Conservation (phyloP, 2,888 invertebrate species). For the Lasius fuliginosus region DNA sequence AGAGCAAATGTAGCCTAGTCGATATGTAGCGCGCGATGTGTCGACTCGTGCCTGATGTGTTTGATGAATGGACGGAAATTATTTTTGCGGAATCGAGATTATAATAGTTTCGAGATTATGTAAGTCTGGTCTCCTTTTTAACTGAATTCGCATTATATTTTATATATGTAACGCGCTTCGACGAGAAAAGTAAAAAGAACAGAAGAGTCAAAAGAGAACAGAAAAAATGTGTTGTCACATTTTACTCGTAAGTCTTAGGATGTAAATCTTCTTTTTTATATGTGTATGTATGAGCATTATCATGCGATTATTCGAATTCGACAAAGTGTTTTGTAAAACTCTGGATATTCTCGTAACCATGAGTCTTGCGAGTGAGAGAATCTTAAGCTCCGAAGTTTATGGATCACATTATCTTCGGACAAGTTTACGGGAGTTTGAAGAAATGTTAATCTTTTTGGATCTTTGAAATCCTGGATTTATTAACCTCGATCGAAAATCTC, state of each 20-base stretch:
- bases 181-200: not conserved
- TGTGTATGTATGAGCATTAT: not conserved
- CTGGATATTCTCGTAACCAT: constrained; percentile 9
- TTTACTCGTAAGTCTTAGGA: not conserved
- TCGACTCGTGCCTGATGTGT: not conserved
- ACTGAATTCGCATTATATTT: not conserved
- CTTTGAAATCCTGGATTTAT: constrained; percentile 36
- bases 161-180: not conserved
- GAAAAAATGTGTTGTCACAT: not conserved
- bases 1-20: constrained; percentile 20
- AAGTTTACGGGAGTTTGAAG: not conserved
- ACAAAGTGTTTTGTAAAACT: not conserved
- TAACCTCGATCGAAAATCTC: not conserved
- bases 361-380: not conserved
- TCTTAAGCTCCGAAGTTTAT: constrained; percentile 7
- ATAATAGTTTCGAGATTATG: no score
- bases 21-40: constrained; percentile 4
- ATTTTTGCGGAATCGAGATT: not conserved
- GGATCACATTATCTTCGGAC: constrained; percentile 1
- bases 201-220: not conserved
- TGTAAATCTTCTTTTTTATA: not conserved
- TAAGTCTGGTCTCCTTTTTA: not conserved
- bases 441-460: constrained; percentile 27
- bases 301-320: not conserved
- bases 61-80: constrained; percentile 33